Evolutionary conservation across 2,888 invertebrate genomes (phyloP).

Genomic region (Masnerella sp.): DNA sequence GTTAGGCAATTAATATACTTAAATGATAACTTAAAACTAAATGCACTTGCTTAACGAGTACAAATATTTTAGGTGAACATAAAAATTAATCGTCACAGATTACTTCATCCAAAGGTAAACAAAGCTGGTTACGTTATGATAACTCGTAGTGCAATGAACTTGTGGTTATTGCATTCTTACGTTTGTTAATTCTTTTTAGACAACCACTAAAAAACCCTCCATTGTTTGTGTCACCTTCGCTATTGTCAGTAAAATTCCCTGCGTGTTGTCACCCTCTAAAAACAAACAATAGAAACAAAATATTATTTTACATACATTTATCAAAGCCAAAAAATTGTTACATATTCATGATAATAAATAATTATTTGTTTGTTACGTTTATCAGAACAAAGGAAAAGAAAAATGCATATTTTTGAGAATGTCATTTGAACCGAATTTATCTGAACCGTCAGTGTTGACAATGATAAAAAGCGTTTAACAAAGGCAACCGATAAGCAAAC

Average conservation of each 20-base stretch:
- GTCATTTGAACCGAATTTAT: constrained; percentile 14
- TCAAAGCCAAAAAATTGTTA: background rate
- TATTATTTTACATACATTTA: too few relatives aligned
- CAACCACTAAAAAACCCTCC: constrained; percentile 10
- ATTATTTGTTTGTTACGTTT: too few relatives aligned
- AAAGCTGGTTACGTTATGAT: constrained; percentile 16
- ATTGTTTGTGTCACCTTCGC: constrained; percentile 22
- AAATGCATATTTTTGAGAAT: too few relatives aligned
- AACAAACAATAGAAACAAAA: constrained; percentile 17
- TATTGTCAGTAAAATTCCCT: background rate
- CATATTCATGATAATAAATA: background rate
- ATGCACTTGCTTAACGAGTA: background rate
- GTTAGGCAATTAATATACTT: too few relatives aligned
- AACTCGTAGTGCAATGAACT: constrained; percentile 29
- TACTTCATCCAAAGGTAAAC: constrained; percentile 19
- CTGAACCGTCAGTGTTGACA: background rate
- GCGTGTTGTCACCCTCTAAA: constrained; percentile 1
- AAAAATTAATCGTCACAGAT: constrained; percentile 10
- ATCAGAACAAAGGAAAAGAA: too few relatives aligned
- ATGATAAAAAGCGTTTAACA: constrained; percentile 8
- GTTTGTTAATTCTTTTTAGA: constrained; percentile 30
- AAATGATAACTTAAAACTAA: background rate
- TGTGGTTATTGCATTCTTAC: constrained; percentile 19
- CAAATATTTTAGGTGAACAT: background rate
- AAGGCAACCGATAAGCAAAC: constrained; percentile 17